Base-by-base conservation (phyloP, 2,113 vertebrate genomes). In the Hypanus sabinus region DNA sequence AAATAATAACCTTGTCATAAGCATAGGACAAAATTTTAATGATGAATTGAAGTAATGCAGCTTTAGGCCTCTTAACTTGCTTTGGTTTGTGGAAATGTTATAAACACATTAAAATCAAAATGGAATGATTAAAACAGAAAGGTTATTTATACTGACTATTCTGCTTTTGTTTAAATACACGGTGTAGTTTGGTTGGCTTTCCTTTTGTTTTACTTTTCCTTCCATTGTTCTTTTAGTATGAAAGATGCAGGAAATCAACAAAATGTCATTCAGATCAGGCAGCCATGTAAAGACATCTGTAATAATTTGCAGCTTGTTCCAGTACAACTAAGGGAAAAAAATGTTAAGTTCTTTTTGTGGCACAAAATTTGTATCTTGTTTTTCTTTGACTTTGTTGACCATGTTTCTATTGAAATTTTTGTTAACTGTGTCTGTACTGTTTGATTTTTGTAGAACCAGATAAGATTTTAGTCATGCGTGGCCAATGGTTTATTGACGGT, bases 401-500 rank as follows among this genome's bases (percentile, higher is more conserved):
- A 94, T 30, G 55, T 65, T 90, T 0, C 46, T 46, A 46, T 46
- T 46, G 46, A 46, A 46, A 46, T 46, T 46, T 46, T 46, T 10
- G 20, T 73, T 94, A 60, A 88, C 18, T 85, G 94, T 30, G 38
- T 65, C 87, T 76, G 0, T 68, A 9, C 94, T 93, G 76, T 94
- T 95, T 95, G 24, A 65, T 27, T 73, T 71, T 95, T 95, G 94
- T 95, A 99, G 99, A 98, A 95, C 96, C 98, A 0, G 99, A 99
- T 95, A 97, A 97, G 95, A 99, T 99, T 95, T 97, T 98, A 10
- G 98, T 99, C 60, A 99, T 99, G 98, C 97, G 99, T 95, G 99
- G 98, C 0, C 99, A 99, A 95, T 99, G 99, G 99, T 99, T 99
- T 95, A 97, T 98, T 62, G 98, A 99, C 60, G 99, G 99, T 16